Evolutionary conservation across 1,140 invertebrate genomes (phyloP), one percentile per base, ranked within the genome.

Genomic region (Drosophila arawakana): DNA sequence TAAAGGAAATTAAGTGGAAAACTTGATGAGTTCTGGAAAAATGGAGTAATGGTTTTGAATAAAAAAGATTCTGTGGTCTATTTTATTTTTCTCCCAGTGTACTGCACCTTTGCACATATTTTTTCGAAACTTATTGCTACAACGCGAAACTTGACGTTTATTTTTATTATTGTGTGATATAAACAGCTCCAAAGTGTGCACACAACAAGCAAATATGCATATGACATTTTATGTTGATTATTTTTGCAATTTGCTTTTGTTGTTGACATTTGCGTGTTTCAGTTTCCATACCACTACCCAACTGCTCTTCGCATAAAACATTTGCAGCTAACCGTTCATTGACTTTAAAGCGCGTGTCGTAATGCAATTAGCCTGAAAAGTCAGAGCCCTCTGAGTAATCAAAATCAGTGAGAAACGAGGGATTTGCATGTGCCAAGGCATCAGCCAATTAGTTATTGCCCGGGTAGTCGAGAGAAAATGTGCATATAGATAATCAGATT

Each of bases 341-440:
- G 83, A 86, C 83, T 86, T 89, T 88, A 80, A 86, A 86, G 77
- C 83, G 80, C 83, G 83, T 86, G 83, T 59, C 65, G 76, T 78
- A 86, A 74, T 77, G 83, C 83, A 86, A 86, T 86, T 86, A 86
- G 83, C 83, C 71, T 41, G 46, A 73, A 73, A 73, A 73, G 30
- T 41, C 43, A 43, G 13, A 10, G 55, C 34, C 39, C 49, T 3
- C 25, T 30, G 58, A 41, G 55, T 76, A 62, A 44, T 74, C 55
- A 46, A 75, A 75, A 71, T 75, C 72, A 62, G 67, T 63, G 67
- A 75, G 49, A 83, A 86, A 88, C 86, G 83, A 73, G 74, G 73
- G 57, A 76, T 71, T 86, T 83, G 82, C 82, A 86, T 86, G 82
- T 82, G 68, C 18, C 55, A 54, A 57, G 63, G 54, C 54, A 63